These are phyloP conservation scores for Vombatus ursinus DNA, from an alignment of 2,113 vertebrate genomes.

Conservation along the genomic window DNA sequence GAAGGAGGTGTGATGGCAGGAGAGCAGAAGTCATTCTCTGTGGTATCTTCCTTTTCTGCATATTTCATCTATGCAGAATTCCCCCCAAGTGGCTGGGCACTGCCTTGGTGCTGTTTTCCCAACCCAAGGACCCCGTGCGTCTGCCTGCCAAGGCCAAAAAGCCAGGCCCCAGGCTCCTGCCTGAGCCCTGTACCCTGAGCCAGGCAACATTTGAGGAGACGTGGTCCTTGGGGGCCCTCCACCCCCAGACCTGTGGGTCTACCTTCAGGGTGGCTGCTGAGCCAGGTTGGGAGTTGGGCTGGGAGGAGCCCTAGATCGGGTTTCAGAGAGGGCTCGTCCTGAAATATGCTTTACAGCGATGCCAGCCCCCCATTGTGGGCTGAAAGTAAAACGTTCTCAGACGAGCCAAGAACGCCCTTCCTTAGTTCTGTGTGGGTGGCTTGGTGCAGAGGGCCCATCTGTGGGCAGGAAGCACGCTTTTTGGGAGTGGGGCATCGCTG, in stretches of 20 bases:
- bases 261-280: background rate
- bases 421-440: background rate
- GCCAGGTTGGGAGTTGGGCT: background rate
- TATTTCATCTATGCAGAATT: background rate
- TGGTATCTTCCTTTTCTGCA: too few relatives aligned
- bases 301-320: background rate
- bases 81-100: background rate
- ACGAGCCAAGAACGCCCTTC: background rate
- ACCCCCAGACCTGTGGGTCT: background rate
- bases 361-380: background rate
- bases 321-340: background rate
- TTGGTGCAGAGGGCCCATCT: too few relatives aligned
- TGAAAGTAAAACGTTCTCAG: too few relatives aligned
- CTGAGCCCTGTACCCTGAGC: too few relatives aligned
- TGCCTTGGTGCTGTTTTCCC: background rate
- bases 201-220: background rate
- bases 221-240: too few relatives aligned
- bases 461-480: too few relatives aligned
- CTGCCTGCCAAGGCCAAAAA: background rate
- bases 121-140: too few relatives aligned
- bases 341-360: background rate
- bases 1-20: too few relatives aligned
- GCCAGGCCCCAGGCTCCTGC: background rate
- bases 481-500: background rate
- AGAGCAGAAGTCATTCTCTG: background rate